Conservation (phyloP, 2,888 invertebrate genomes). For the Yponomeuta cagnagella region DNA sequence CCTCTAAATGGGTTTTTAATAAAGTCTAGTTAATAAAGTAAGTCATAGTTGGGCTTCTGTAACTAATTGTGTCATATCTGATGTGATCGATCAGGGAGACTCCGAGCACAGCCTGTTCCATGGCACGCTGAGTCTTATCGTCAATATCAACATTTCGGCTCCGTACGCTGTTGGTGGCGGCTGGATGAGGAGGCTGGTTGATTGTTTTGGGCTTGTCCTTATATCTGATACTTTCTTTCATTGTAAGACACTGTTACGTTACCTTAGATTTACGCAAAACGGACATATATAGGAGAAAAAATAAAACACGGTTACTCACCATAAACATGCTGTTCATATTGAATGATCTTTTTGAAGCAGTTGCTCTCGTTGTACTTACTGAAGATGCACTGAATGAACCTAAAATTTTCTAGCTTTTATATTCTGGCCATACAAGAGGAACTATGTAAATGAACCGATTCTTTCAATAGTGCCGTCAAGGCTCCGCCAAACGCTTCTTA, state of each 20-base stretch:
- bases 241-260: background rate
- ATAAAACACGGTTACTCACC: constrained; percentile 8
- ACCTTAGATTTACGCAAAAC: background rate
- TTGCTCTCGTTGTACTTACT: background rate
- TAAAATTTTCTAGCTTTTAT: constrained; percentile 14
- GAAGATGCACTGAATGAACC: constrained; percentile 8
- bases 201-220: too few relatives aligned
- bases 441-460: constrained; percentile 45
- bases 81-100: too few relatives aligned
- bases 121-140: too few relatives aligned
- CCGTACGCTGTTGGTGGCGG: too few relatives aligned
- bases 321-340: constrained; percentile 12
- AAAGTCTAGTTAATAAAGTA: too few relatives aligned
- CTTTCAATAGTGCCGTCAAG: constrained; percentile 51
- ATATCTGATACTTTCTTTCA: background rate
- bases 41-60: too few relatives aligned
- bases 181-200: too few relatives aligned
- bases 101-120: too few relatives aligned
- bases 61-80: too few relatives aligned
- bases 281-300: background rate
- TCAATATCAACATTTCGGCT: too few relatives aligned
- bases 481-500: constrained; percentile 45
- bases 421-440: constrained; percentile 4
- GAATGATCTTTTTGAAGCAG: constrained; percentile 4
- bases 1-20: too few relatives aligned